Conservation (phyloP, 1,140 invertebrate genomes). For the Achatina immaculata region DNA sequence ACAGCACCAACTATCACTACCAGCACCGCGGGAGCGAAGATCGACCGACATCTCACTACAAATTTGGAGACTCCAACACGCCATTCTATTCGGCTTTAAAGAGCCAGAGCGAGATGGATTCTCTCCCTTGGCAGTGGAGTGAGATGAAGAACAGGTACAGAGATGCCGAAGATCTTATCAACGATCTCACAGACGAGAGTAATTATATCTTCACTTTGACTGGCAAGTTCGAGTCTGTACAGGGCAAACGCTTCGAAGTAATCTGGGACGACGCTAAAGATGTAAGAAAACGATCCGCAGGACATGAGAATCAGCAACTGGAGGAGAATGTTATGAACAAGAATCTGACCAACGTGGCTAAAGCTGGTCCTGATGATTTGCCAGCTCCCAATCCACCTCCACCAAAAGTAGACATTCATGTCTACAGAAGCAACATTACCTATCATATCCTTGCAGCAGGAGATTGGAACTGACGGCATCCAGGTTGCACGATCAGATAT, state of each 20-base stretch:
- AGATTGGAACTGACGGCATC: too few species aligned
- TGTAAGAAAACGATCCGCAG: background rate
- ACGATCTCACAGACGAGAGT: background rate
- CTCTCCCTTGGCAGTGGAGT: background rate
- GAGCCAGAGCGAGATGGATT: background rate
- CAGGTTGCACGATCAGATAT: too few species aligned
- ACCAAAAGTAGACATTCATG: background rate
- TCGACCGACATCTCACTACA: background rate
- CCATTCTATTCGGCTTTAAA: slow-evolving; percentile 3
- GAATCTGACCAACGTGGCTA: background rate
- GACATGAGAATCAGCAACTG: background rate
- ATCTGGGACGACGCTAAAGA: background rate
- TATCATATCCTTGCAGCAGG: too few species aligned
- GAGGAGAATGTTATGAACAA: background rate
- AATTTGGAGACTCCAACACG: background rate
- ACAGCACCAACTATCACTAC: background rate
- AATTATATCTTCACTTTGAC: background rate
- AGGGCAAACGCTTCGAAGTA: background rate
- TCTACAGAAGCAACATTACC: background rate
- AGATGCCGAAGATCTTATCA: background rate
- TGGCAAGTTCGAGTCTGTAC: background rate
- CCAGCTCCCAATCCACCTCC: background rate
- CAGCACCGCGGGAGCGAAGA: background rate
- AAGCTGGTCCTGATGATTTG: background rate
- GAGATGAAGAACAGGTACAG: background rate